phyloP scores from a whole-genome alignment of 2,888 invertebrate species.

The Melanotus villosus region DNA sequence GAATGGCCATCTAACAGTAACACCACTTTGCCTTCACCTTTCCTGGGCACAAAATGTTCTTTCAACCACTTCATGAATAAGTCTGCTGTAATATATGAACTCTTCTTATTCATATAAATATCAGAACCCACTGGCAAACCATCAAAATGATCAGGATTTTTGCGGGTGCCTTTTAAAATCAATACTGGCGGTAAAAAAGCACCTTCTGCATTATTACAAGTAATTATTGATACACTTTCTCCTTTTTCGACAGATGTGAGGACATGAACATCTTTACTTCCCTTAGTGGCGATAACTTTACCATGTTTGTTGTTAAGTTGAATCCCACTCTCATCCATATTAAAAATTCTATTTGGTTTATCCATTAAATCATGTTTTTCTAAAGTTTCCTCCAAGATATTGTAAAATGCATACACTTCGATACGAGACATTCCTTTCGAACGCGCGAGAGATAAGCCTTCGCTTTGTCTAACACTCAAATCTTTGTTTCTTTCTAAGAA shows the following conservation, averaged over 20 bases:
- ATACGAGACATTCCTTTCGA: background rate
- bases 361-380: background rate
- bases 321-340: conserved; percentile 3
- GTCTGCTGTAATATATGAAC: background rate
- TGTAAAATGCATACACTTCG: background rate
- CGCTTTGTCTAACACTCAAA: conserved; percentile 10
- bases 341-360: background rate
- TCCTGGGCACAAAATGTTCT: conserved; percentile 57
- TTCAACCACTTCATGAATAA: no score
- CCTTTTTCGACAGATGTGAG: background rate
- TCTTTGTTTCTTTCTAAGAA: conserved; percentile 34
- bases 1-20: conserved; percentile 56
- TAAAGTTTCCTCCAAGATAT: background rate
- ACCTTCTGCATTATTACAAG: conserved; percentile 59
- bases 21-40: conserved; percentile 55
- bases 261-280: background rate
- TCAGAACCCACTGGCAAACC: conserved; percentile 45
- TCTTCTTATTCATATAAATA: conserved; percentile 38
- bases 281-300: background rate
- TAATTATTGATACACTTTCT: background rate
- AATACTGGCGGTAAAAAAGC: conserved; percentile 54
- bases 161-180: conserved; percentile 54
- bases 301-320: background rate
- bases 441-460: background rate
- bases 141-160: conserved; percentile 51